Base-by-base conservation (phyloP, 2,888 invertebrate species). In the Tuta absoluta region DNA sequence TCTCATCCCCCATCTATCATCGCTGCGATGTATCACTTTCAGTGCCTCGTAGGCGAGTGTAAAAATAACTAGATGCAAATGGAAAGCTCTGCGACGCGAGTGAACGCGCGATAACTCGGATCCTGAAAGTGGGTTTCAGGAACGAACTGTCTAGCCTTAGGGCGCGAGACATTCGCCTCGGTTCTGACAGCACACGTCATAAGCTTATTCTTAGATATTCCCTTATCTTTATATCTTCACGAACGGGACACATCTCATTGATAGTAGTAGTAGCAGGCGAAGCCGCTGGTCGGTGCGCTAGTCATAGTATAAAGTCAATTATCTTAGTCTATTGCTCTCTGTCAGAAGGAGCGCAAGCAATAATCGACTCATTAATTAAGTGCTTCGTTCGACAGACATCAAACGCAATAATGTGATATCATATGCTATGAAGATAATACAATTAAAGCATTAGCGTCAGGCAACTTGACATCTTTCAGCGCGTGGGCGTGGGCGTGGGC, bases 31-130 rank as follows among this genome's bases (percentile, higher is more conserved):
- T 61, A 61, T 48, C 48, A 61, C 48, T 28, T 33, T 61, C 38
- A 60, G 28, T 21, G 28, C 60, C 17, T 45, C 60, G 41, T 21
- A 24, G 60, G 61, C 45, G 45, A 45, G 38, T n/a, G 45, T 62
- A 66, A 64, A 56, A 66, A 64, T 74, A 80, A 71, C 74, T 76
- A 72, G 70, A 79, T 77, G 78, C 75, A 80, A 80, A 81, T 81
- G 67, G 68, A 67, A 68, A 71, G 73, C 73, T 68, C 74, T 69
- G 73, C 72, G 73, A 21, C 79, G 75, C 78, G 79, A 75, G 78
- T 76, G 73, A 77, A 76, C 76, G 75, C 75, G 77, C 71, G 81
- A 81, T 82, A 84, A 80, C 72, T 81, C 76, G 76, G 71, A 82
- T 79, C 79, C 79, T 82, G 81, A 83, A 77, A 83, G 82, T 81